Base-by-base conservation (phyloP, 2,113 vertebrate species). In the Aptenodytes patagonicus region DNA sequence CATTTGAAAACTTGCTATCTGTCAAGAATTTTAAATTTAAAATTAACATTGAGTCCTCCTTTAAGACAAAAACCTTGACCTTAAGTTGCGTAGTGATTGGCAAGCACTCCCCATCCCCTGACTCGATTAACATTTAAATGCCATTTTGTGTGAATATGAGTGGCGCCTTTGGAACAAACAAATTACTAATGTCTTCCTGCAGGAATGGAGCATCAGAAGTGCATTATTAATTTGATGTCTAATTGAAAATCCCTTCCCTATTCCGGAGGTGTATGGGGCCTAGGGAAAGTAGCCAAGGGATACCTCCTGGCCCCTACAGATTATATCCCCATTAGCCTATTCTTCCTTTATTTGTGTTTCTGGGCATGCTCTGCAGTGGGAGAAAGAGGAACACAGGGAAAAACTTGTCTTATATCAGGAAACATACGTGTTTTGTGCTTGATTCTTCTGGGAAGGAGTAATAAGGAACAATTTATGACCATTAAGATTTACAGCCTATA, bases 91-190 rank as follows among this genome's bases (percentile, higher is more conserved):
- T 97, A 57, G 97, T 97, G 97, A 98, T 97, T 95, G 96, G 95
- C 90, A 96, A 95, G 92, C 73, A 32, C 38, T 78, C 92, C 82
- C 71, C 85, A 96, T 97, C 93, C 97, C 89, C 95, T 98, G 98
- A 98, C 97, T 98, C 96, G 94, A 98, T 98, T 98, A 98, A 98
- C 98, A 98, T 98, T 98, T 98, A 98, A 98, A 98, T 98, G 97
- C 97, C 98, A 98, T 98, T 98, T 97, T 96, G 96, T 96, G 93
- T 91, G 95, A 97, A 97, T 97, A 98, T 97, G 97, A 97, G 97
- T 89, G 32, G 85, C 14, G 77, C 93, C 88, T 98, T 96, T 96
- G 97, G 93, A 98, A 98, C 98, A 98, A 98, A 98, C 97, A 98
- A 96, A 96, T 96, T 97, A 97, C 89, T 55, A 95, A 95, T 80